Percentiles rank a stretch among this genome's conserved stretches.
phyloP scores from a whole-genome alignment of 2,113 vertebrate genomes.

The Perca flavescens region DNA sequence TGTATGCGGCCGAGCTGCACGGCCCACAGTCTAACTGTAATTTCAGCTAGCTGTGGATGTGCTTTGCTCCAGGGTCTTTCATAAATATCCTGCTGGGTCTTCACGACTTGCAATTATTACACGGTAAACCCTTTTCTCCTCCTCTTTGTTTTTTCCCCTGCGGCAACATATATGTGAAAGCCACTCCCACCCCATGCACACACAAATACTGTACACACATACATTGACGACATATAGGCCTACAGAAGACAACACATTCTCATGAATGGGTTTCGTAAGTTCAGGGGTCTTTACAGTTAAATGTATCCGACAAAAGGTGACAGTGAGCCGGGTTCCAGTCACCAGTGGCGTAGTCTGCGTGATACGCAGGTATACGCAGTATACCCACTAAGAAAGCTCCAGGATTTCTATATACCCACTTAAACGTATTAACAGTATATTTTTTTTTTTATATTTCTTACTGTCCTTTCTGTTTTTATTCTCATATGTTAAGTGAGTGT shows the following conservation, averaged over 20 bases:
- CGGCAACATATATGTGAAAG: constrained; percentile 17
- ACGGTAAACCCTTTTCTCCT: constrained; percentile 18
- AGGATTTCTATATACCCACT: no score
- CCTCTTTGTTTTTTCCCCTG: constrained; percentile 30
- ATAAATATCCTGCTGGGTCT: constrained; percentile 39
- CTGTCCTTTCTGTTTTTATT: no score
- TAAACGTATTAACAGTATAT: no score
- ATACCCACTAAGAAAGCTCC: no score
- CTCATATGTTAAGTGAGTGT: no score
- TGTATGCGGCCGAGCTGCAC: constrained; percentile 66
- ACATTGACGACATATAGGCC: neutral
- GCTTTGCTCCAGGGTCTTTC: constrained; percentile 55
- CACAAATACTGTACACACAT: neutral
- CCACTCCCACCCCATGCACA: neutral
- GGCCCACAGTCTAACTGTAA: constrained; percentile 65
- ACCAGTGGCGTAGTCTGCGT: no score
- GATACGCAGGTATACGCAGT: no score
- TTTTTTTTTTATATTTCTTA: no score
- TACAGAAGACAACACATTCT: neutral
- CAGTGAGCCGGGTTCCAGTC: no score
- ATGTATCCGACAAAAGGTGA: no score
- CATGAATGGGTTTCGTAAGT: no score
- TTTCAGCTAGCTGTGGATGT: constrained; percentile 49
- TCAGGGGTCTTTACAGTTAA: no score
- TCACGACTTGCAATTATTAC: constrained; percentile 41